Evolutionary conservation across 2,888 invertebrate genomes (phyloP).

Genomic region (Pherbina coryleti): DNA sequence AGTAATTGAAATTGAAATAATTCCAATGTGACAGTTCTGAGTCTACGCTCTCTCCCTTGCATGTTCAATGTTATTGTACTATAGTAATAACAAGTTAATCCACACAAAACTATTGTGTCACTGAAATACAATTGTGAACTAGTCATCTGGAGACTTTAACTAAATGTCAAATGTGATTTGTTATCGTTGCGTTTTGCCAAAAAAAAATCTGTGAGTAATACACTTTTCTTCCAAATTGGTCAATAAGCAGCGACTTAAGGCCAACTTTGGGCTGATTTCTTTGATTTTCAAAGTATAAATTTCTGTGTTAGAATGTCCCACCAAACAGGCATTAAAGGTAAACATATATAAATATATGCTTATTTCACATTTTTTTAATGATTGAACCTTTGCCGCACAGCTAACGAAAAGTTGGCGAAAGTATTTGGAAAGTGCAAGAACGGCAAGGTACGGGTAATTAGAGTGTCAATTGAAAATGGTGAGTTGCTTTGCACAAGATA

Average conservation of each 20-base stretch:
- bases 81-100: too few species aligned
- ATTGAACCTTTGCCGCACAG: conserved; percentile 71
- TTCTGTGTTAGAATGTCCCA: conserved; percentile 81
- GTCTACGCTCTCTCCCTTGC: too few species aligned
- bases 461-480: conserved; percentile 91
- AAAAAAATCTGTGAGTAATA: conserved; percentile 14
- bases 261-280: neutral
- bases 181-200: neutral
- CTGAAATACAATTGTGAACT: too few species aligned
- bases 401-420: conserved; percentile 84
- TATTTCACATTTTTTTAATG: neutral
- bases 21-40: too few species aligned
- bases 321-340: conserved; percentile 92
- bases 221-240: conserved; percentile 9
- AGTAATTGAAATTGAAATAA: too few species aligned
- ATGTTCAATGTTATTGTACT: too few species aligned
- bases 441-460: conserved; percentile 83
- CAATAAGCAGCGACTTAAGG: neutral
- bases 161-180: neutral
- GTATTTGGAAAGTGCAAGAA: conserved; percentile 84
- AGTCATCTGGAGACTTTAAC: too few species aligned
- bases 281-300: neutral
- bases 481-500: conserved; percentile 50
- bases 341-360: conserved; percentile 13
- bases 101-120: too few species aligned